A percentile compares a stretch with the other conserved stretches of the same genome.
These are phyloP conservation scores for Lophochroa leadbeateri DNA, from an alignment of 2,113 vertebrate species.

Conservation along the genomic window DNA sequence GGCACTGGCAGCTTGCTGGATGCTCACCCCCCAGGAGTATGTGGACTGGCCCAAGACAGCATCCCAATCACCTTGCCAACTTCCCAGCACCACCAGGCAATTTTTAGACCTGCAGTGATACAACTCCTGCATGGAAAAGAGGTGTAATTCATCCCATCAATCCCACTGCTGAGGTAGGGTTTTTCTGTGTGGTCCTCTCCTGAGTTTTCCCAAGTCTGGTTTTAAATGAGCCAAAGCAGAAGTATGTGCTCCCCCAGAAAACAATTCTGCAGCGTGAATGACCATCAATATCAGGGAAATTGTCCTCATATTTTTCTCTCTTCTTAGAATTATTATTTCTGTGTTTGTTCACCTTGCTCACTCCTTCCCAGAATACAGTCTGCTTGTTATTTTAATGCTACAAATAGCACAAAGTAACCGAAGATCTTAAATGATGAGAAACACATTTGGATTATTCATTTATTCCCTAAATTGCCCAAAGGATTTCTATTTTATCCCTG, in stretches of 20 bases:
- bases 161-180: background rate
- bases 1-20: background rate
- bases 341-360: background rate
- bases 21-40: background rate
- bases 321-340: background rate
- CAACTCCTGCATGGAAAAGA: background rate
- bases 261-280: background rate
- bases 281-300: background rate
- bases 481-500: background rate
- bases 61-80: background rate
- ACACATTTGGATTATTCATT: slow-evolving; percentile 59
- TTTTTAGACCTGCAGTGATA: background rate
- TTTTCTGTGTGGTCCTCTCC: background rate
- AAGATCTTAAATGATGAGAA: slow-evolving; percentile 56
- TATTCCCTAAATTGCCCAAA: slow-evolving; percentile 24
- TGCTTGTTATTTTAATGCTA: slow-evolving; percentile 46
- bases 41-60: background rate
- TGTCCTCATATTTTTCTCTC: background rate
- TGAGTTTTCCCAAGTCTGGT: background rate
- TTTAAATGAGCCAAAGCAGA: background rate
- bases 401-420: background rate
- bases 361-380: background rate
- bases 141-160: background rate
- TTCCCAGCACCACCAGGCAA: background rate
- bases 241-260: background rate